Base-by-base conservation (phyloP, 2,888 invertebrate genomes). In the Philereme transversata region DNA sequence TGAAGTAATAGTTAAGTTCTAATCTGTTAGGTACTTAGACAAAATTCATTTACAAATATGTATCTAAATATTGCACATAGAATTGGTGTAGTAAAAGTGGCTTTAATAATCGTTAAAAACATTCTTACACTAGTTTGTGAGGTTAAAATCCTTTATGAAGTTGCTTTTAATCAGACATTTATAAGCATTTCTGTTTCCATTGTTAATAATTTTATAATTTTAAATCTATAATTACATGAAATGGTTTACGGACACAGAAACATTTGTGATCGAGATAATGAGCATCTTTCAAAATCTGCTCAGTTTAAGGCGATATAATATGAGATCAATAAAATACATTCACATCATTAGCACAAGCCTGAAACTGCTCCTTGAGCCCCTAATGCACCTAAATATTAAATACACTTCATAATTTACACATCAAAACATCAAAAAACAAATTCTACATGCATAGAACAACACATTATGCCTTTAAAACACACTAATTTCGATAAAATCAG, bases 291-390 rank as follows among this genome's bases (percentile, higher is more conserved):
- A 58, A 48, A 71, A 72, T 62, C 68, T 65, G 70, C 73, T 74
- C 67, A 56, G 76, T 74, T 71, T 70, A 71, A 69, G 74, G 78
- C 78, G 67, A 71, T 73, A 60, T 49, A 62, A 72, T 71, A 82
- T 88, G 88, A 89, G 89, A 89, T 89, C 89, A 87, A 82, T 81
- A 77, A 62, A 64, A 62, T 67, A 64, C 59, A 65, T 62, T 75
- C 78, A 77, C 67, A 74, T 66, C 67, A 72, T 71, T 71, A 79
- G 73, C 72, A 77, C 73, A 71, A 67, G 68, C 69, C 71, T 67
- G 76, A 77, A 79, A 77, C 65, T 62, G 85, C 85, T 86, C 86
- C 81, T 75, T 71, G 86, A 85, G 86, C 84, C 62, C 62, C 55
- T 60, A 60, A 74, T 62, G 67, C 69, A 66, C 65, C 70, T 74